Conservation (phyloP, 2,113 vertebrate species). For the Furnarius figulus region DNA sequence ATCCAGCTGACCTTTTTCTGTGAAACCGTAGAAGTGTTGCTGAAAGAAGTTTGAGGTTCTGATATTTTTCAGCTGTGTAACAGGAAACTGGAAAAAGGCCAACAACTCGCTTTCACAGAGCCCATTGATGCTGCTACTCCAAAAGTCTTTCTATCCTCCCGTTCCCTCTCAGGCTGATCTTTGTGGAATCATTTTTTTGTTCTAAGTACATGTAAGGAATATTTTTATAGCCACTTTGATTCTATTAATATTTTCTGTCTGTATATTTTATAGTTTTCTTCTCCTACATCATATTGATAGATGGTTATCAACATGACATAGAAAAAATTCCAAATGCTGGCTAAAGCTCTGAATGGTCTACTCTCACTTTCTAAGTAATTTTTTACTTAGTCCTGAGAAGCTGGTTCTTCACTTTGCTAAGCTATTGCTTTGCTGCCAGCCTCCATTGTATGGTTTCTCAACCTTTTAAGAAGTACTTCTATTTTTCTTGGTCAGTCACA, state of each 20-base stretch:
- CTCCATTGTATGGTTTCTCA: background rate
- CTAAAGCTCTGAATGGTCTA: background rate
- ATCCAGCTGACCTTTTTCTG: background rate
- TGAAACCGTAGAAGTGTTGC: background rate
- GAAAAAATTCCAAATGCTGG: background rate
- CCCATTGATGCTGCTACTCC: background rate
- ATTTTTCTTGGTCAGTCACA: background rate
- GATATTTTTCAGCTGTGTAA: background rate
- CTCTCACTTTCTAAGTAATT: background rate
- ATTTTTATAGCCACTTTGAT: background rate
- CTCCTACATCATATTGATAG: background rate
- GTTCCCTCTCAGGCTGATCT: background rate
- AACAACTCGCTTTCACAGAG: fast-evolving
- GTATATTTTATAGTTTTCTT: background rate
- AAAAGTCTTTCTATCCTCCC: background rate
- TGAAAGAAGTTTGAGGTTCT: background rate
- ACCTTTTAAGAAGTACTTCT: background rate
- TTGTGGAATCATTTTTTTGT: background rate
- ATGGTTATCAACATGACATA: background rate
- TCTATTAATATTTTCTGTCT: background rate
- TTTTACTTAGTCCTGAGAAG: background rate
- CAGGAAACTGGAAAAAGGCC: background rate
- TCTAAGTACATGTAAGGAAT: background rate
- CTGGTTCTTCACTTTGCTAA: background rate
- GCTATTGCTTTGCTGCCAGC: background rate